A percentile compares a stretch with the other conserved stretches of the same genome.
Evolutionary conservation across 2,113 vertebrate genomes (phyloP).

Genomic region (Malurus melanocephalus): DNA sequence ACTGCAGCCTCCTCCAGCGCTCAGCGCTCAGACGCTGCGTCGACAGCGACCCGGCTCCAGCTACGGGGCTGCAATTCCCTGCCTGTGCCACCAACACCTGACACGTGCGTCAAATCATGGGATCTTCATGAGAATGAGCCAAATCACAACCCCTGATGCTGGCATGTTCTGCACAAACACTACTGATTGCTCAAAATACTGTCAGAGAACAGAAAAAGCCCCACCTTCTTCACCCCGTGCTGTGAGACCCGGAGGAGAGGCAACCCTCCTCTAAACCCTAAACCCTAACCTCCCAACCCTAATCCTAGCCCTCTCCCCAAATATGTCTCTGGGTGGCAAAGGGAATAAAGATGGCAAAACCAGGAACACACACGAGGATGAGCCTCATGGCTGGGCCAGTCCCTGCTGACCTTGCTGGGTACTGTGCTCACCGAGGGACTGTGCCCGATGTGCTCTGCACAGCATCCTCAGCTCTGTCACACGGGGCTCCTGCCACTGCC

Average conservation of each 20-base stretch:
- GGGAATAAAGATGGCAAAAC: background rate
- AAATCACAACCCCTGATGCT: background rate
- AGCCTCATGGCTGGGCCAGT: background rate
- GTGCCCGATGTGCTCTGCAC: background rate
- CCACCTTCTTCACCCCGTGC: background rate
- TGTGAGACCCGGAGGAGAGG: background rate
- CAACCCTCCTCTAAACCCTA: background rate
- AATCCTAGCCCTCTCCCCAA: background rate
- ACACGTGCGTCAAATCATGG: background rate
- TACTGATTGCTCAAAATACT: background rate
- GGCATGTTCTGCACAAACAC: background rate
- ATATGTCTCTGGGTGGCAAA: background rate
- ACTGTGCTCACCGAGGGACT: background rate
- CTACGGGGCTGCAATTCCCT: conserved; percentile 32
- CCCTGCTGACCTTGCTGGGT: background rate
- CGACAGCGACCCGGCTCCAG: conserved; percentile 41
- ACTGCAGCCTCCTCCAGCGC: conserved; percentile 71
- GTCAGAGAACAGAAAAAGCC: background rate
- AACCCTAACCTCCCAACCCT: too few relatives aligned
- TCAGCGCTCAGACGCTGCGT: conserved; percentile 32
- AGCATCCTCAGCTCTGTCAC: rapidly evolving
- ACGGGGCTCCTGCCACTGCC: background rate
- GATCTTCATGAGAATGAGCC: background rate
- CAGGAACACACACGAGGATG: background rate
- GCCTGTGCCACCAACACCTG: background rate